A percentile compares a stretch with the other conserved stretches of the same genome.
Evolutionary conservation across 2,797 vertebrate species (phyloP).

Genomic region (Girardinus metallicus): DNA sequence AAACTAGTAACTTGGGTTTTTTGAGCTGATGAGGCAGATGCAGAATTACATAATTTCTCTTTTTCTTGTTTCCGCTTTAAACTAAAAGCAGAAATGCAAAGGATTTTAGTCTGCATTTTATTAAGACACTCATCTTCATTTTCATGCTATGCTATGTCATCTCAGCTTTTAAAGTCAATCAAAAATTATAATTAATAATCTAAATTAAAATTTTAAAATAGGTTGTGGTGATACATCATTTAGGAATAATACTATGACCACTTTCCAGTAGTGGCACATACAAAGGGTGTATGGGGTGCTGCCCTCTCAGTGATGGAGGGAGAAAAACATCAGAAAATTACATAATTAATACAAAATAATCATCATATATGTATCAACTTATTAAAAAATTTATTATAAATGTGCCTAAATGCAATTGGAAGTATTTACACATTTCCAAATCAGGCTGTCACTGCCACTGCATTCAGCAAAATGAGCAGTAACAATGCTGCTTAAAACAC

Average conservation of each 20-base stretch:
- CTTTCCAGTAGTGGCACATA: neutral
- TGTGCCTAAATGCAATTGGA: too few relatives aligned
- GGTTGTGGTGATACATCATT: neutral
- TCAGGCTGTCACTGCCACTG: neutral
- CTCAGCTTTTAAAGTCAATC: neutral
- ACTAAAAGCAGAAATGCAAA: slow-evolving; percentile 1
- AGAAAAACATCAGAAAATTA: too few relatives aligned
- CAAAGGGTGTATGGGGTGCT: too few relatives aligned
- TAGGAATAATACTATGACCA: neutral
- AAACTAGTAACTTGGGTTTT: slow-evolving; percentile 22
- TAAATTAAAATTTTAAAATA: neutral
- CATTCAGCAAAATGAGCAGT: neutral
- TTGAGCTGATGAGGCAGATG: slow-evolving; percentile 4
- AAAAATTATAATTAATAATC: neutral
- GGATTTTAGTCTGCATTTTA: neutral
- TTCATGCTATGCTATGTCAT: neutral
- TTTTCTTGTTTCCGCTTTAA: neutral
- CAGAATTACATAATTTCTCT: neutral
- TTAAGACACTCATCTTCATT: neutral
- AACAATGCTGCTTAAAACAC: neutral
- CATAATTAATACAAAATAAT: too few relatives aligned
- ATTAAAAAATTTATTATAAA: too few relatives aligned
- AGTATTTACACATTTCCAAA: too few relatives aligned
- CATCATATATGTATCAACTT: too few relatives aligned
- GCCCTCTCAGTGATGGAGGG: too few relatives aligned